Evolutionary conservation across 2,888 invertebrate genomes (phyloP).

Genomic region (Ferdinandea cuprea): DNA sequence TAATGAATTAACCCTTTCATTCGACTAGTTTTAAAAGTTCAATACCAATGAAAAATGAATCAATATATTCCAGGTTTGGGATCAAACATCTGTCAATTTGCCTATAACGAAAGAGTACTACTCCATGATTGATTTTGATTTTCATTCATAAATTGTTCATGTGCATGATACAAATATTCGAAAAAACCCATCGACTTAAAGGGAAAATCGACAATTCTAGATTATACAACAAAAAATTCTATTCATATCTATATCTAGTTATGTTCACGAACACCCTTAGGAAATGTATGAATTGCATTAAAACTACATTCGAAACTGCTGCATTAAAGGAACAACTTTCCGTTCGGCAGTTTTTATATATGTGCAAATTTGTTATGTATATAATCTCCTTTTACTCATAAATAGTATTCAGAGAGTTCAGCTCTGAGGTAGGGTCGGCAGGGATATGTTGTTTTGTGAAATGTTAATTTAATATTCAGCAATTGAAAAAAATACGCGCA

Average conservation of each 20-base stretch:
- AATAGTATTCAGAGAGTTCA: slow-evolving; percentile 2
- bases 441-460: slow-evolving; percentile 3
- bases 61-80: background rate
- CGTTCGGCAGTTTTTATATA: slow-evolving; percentile 2
- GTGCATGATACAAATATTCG: background rate
- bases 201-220: background rate
- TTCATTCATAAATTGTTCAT: background rate
- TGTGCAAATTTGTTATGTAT: background rate
- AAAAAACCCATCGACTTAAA: background rate
- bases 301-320: slow-evolving; percentile 40
- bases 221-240: background rate
- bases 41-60: background rate
- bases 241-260: too few species aligned
- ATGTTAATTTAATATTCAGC: slow-evolving; percentile 27
- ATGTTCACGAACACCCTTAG: background rate
- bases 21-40: too few species aligned
- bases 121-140: background rate
- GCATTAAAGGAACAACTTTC: slow-evolving; percentile 10
- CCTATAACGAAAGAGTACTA: too few species aligned
- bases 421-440: background rate
- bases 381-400: background rate
- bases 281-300: slow-evolving; percentile 33
- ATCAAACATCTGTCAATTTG: slow-evolving; percentile 8
- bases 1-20: too few species aligned
- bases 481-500: slow-evolving; percentile 6